Evolutionary conservation across 2,113 vertebrate genomes (phyloP).

Genomic region (Aviceda subcristata): DNA sequence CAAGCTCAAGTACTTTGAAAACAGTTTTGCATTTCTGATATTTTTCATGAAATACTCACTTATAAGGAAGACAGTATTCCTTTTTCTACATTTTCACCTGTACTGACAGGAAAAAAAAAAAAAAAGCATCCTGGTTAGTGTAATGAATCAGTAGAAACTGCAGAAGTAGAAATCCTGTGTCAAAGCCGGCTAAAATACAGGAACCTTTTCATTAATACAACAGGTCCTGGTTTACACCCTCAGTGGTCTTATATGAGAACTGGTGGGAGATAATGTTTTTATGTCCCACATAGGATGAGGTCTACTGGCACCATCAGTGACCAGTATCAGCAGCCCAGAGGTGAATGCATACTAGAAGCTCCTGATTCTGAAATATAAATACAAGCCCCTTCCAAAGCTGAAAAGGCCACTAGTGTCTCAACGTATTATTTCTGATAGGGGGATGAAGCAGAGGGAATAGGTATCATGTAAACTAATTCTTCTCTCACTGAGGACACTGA

Average conservation of each 20-base stretch:
- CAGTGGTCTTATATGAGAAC: neutral
- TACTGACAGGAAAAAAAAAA: neutral
- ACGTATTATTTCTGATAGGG: neutral
- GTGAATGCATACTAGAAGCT: neutral
- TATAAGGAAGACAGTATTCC: neutral
- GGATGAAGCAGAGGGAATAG: neutral
- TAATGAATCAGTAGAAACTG: neutral
- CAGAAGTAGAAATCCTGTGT: neutral
- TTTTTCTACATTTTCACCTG: neutral
- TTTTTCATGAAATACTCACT: neutral
- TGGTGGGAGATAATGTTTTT: neutral
- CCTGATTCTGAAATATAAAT: neutral
- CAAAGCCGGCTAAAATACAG: neutral
- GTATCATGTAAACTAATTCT: neutral
- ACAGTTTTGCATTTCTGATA: neutral
- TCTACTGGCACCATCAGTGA: neutral
- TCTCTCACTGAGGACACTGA: neutral
- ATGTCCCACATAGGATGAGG: neutral
- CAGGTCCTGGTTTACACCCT: neutral
- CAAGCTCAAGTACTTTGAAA: neutral
- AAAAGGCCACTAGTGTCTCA: neutral
- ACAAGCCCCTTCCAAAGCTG: neutral
- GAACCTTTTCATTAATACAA: neutral
- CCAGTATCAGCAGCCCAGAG: neutral
- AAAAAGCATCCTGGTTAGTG: neutral